A percentile compares a stretch with the other conserved stretches of the same genome.
Evolutionary conservation across 2,888 invertebrate species (phyloP).

Genomic region (Nudaria mundana): DNA sequence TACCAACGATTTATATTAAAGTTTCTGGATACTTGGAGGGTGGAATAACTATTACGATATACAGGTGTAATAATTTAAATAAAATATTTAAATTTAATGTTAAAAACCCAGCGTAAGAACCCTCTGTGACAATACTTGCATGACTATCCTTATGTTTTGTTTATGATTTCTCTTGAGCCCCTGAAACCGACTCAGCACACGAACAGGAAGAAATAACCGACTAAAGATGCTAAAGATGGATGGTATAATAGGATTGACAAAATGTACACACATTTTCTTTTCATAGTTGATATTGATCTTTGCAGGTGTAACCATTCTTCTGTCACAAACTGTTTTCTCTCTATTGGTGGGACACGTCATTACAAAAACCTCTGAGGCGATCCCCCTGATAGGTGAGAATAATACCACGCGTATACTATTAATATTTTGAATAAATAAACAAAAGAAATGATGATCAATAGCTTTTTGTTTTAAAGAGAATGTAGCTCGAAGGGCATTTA

Average conservation of each 20-base stretch:
- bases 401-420: constrained; percentile 48
- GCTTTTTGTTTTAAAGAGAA: constrained; percentile 43
- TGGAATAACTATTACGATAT: constrained; percentile 42
- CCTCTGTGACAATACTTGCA: constrained; percentile 62
- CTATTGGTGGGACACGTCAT: constrained; percentile 99
- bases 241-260: constrained; percentile 41
- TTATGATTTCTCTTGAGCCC: constrained; percentile 76
- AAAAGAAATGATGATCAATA: constrained; percentile 42
- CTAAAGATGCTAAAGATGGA: constrained; percentile 39
- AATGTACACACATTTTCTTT: constrained; percentile 53
- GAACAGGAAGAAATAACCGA: constrained; percentile 53
- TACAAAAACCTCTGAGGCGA: constrained; percentile 99
- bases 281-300: constrained; percentile 83
- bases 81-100: constrained; percentile 36
- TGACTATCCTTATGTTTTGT: constrained; percentile 68
- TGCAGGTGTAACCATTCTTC: constrained; percentile 99
- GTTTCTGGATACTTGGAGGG: constrained; percentile 75
- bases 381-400: constrained; percentile 97
- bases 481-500: constrained; percentile 64
- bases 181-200: constrained; percentile 75
- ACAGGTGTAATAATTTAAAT: constrained; percentile 31
- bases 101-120: constrained; percentile 42
- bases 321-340: constrained; percentile 99
- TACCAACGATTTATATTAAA: constrained; percentile 22
- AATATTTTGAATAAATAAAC: constrained; percentile 32